These are phyloP conservation scores for Prunella strophiata DNA, from an alignment of 2,797 vertebrate genomes.

Conservation along the genomic window DNA sequence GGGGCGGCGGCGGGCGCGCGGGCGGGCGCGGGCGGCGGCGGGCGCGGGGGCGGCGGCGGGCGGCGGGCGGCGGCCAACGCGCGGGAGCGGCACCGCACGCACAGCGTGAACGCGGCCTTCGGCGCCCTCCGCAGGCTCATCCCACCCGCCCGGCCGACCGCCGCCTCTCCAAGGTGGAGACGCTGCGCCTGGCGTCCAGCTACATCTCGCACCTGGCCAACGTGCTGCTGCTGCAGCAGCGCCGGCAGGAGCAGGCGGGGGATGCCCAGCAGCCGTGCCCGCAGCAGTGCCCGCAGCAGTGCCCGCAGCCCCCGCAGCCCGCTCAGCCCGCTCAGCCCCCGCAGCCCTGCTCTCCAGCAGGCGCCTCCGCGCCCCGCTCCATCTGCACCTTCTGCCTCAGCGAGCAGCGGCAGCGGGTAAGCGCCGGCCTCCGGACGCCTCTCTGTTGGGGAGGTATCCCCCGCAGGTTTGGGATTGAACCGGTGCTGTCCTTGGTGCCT, in stretches of 20 bases:
- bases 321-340: rapidly evolving
- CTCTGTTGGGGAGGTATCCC: rapidly evolving
- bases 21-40: no score
- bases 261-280: neutral
- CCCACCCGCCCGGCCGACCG: constrained; percentile 88
- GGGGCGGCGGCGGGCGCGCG: constrained; percentile 72
- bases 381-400: constrained; percentile 94
- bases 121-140: constrained; percentile 88
- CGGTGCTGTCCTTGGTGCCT: neutral
- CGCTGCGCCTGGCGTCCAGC: constrained; percentile 89
- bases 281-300: neutral
- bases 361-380: constrained; percentile 61
- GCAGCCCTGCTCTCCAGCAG: neutral
- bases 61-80: constrained; percentile 81
- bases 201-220: constrained; percentile 92
- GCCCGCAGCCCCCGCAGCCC: neutral
- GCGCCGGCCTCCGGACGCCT: neutral
- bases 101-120: constrained; percentile 92
- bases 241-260: constrained; percentile 76
- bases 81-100: constrained; percentile 87
- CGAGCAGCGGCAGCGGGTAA: constrained; percentile 87
- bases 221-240: constrained; percentile 81
- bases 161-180: constrained; percentile 92
- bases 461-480: neutral
- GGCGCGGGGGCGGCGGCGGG: no score